phyloP scores from a whole-genome alignment of 1,140 invertebrate genomes.

The Tigriopus japonicus region DNA sequence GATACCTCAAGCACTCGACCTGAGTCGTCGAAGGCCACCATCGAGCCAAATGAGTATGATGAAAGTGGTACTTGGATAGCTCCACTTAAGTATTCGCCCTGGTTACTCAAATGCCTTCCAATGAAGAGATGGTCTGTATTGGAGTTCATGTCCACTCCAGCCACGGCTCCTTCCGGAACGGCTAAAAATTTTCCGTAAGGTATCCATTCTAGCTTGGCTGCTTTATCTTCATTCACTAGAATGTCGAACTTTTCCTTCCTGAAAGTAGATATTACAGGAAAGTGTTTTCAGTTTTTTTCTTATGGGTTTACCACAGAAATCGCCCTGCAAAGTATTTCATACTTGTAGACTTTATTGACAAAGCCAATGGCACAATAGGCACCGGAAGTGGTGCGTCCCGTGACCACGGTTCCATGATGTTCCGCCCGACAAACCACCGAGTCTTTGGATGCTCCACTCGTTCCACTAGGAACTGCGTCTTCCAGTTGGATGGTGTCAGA shows the following conservation, averaged over 20 bases:
- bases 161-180: slow-evolving; percentile 1
- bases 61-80: background rate
- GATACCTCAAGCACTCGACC: background rate
- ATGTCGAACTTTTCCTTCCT: slow-evolving; percentile 8
- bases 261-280: background rate
- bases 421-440: background rate
- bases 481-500: background rate
- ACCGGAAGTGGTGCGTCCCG: background rate
- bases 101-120: background rate
- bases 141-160: background rate
- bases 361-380: background rate
- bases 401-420: slow-evolving; percentile 6
- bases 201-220: background rate
- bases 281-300: background rate
- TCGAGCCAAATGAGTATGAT: background rate
- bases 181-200: background rate
- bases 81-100: background rate
- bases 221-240: slow-evolving; percentile 3
- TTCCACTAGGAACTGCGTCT: slow-evolving; percentile 1
- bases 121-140: background rate
- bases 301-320: background rate
- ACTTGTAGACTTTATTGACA: slow-evolving; percentile 5
- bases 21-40: background rate
- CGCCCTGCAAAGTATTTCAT: background rate
- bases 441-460: background rate